These are phyloP conservation scores for Linurgus olivaceus DNA, from an alignment of 2,797 vertebrate species.

Conservation along the genomic window DNA sequence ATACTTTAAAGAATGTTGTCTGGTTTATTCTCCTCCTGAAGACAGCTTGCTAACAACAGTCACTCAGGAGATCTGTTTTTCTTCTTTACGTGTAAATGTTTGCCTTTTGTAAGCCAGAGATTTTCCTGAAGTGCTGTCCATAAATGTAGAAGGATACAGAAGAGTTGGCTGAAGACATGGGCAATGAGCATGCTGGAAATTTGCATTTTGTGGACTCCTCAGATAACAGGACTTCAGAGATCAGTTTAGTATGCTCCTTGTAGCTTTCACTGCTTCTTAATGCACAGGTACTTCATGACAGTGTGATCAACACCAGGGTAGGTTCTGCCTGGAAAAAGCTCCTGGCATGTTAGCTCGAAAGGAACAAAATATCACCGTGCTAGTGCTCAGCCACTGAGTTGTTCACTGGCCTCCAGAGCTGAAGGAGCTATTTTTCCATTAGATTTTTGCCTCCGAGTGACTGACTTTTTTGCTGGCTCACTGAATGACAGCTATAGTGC, in stretches of 20 bases:
- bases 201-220: background rate
- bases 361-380: background rate
- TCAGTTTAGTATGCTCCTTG: background rate
- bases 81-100: constrained; percentile 19
- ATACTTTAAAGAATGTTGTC: background rate
- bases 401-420: background rate
- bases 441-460: background rate
- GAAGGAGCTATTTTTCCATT: background rate
- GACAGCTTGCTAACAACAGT: constrained; percentile 13
- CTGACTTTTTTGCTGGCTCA: background rate
- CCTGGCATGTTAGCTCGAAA: background rate
- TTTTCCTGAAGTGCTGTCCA: background rate
- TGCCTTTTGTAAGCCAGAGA: constrained; percentile 8
- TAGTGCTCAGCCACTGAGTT: background rate
- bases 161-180: background rate
- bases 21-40: constrained; percentile 1
- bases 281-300: background rate
- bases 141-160: background rate
- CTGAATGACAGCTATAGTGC: background rate
- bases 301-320: background rate
- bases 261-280: background rate
- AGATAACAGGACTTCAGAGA: background rate
- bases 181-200: background rate
- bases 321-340: background rate
- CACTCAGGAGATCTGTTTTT: constrained; percentile 28